Conservation (phyloP, 23 tunicate genomes). For the Botrylloides violaceus region DNA sequence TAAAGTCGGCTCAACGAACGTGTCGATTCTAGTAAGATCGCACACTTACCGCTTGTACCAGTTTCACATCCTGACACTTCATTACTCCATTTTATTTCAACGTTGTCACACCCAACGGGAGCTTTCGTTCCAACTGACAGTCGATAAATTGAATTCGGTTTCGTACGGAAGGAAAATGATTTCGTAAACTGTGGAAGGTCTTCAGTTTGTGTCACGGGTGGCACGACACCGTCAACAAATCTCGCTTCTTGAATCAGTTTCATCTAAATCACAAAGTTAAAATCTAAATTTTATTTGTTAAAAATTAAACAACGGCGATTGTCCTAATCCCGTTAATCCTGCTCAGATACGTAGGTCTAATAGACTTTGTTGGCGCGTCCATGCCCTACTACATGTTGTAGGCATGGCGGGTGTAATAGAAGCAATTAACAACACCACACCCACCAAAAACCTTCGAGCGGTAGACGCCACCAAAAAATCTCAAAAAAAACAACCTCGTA, state of each 20-base stretch:
- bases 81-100: background rate
- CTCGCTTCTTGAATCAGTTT: background rate
- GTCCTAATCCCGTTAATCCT: too few relatives aligned
- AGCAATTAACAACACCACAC: too few relatives aligned
- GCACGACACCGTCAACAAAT: too few relatives aligned
- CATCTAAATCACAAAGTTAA: background rate
- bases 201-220: background rate
- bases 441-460: too few relatives aligned
- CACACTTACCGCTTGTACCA: background rate
- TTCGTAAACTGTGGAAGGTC: background rate
- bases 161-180: background rate
- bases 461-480: too few relatives aligned
- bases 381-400: too few relatives aligned
- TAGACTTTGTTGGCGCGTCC: too few relatives aligned
- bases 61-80: background rate
- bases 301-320: too few relatives aligned
- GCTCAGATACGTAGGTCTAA: too few relatives aligned
- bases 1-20: too few relatives aligned
- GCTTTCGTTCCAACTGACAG: background rate
- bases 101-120: background rate
- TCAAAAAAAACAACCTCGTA: background rate
- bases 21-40: background rate
- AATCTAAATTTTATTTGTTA: too few relatives aligned
- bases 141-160: background rate
- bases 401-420: too few relatives aligned